phyloP scores from a whole-genome alignment of 1,140 invertebrate species.

The Brachionus sp. region DNA sequence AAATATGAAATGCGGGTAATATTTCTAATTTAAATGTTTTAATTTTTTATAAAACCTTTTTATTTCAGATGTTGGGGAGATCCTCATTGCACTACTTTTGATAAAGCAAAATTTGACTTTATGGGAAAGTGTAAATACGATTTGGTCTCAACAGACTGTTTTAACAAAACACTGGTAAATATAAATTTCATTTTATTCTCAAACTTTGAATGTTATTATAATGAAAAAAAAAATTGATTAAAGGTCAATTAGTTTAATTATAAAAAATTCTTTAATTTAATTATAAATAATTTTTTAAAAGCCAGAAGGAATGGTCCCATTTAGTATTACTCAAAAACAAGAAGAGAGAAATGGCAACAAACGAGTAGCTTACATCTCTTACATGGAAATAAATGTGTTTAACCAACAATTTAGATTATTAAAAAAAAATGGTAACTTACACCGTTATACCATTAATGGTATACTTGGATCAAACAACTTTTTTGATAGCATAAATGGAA shows the following conservation, averaged over 20 bases:
- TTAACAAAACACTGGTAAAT: background rate
- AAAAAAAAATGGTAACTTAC: background rate
- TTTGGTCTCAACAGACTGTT: slow-evolving; percentile 32
- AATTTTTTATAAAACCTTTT: background rate
- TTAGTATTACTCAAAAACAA: slow-evolving; percentile 34
- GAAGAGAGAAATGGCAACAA: background rate
- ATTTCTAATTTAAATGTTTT: background rate
- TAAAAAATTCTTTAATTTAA: background rate
- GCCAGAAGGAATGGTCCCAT: slow-evolving; percentile 20
- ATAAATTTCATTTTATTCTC: no score
- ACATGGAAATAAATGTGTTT: slow-evolving; percentile 28
- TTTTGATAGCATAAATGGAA: background rate
- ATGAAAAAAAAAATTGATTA: no score
- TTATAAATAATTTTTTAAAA: background rate
- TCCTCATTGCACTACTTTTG: slow-evolving; percentile 39
- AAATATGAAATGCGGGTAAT: slow-evolving; percentile 13
- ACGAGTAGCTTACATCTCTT: background rate
- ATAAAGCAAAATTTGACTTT: background rate
- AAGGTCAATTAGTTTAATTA: no score
- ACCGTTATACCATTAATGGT: background rate
- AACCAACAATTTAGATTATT: background rate
- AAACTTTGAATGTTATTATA: no score
- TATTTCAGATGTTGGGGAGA: slow-evolving; percentile 23
- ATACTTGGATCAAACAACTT: background rate
- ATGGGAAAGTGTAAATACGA: slow-evolving; percentile 41